Evolutionary conservation across 2,888 invertebrate genomes (phyloP), one percentile per base, ranked within the genome.

Genomic region (Platynereis dumerilii): DNA sequence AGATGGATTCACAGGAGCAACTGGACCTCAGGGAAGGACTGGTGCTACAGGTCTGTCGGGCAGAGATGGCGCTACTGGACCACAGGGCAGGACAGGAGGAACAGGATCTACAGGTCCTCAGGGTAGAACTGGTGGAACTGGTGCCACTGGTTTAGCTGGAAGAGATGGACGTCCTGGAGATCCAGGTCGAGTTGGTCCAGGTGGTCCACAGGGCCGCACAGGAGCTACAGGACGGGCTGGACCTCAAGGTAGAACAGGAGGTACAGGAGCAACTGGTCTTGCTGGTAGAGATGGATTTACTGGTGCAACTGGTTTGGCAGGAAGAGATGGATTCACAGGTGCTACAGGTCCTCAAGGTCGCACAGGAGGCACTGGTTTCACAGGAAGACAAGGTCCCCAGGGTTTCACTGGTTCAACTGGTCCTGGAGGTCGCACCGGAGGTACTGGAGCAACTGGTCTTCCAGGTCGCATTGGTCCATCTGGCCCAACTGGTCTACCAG

Each of bases 1-100:
- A 90, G 1, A 75, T 7, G 86, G 78, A 24, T 54, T 63, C 54
- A 68, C 76, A 56, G 82, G 82, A 29, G 89, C 88, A 69, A 90
- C 92, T 69, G 93, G 93, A 44, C 89, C 87, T 27, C 87, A 90
- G 69, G 91, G 91, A 85, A 85, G 79, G 81, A 79, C 64, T 59
- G 71, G 68, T 52, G 39, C 45, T 22, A 63, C 60, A 17, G 70
- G 69, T 44, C n/a, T 17, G 10, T 26, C 48, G 42, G 69, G 69
- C 17, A 34, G 24, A 1, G 55, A 64, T 26, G 72, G 66, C 28
- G 29, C 20, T 12, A 55, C 70, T 52, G 72, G 70, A 52, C 27
- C 34, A 10, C 54, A 67, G n/a, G 72, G 72, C 27, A 24, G 28
- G 24, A 27, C 45, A 34, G 73, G 73, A 39, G 55, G 39, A 20